phyloP scores from a whole-genome alignment of 2,888 invertebrate genomes.

The Steinernema carpocapsae region DNA sequence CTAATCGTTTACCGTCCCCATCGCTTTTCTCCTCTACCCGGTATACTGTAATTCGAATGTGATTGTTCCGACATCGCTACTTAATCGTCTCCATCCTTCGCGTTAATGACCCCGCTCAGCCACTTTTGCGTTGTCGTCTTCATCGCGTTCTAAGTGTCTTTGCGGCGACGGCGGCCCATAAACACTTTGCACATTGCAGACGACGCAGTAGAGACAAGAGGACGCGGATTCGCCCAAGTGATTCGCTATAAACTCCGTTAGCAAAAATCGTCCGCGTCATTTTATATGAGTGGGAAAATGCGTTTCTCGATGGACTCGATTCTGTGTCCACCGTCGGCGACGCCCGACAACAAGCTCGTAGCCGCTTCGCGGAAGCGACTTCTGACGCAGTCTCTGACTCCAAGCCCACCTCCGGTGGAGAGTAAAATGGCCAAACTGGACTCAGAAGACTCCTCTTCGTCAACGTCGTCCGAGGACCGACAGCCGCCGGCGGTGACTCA shows the following conservation, averaged over 20 bases:
- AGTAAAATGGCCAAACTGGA: conserved; percentile 8
- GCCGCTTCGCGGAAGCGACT: conserved; percentile 1
- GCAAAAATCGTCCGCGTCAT: neutral
- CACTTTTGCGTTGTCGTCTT: neutral
- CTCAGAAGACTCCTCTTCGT: neutral
- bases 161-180: neutral
- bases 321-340: conserved; percentile 23
- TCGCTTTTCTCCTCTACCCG: too few species aligned
- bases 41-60: too few species aligned
- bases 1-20: too few species aligned
- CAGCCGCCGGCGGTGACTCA: neutral
- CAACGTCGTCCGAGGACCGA: conserved; percentile 13
- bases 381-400: neutral
- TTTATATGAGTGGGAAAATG: conserved; percentile 32
- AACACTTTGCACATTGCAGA: conserved; percentile 29
- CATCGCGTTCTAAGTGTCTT: neutral
- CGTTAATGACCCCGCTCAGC: conserved; percentile 11
- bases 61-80: neutral
- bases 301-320: conserved; percentile 27
- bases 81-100: neutral
- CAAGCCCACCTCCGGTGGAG: neutral
- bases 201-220: too few species aligned
- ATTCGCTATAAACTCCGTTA: conserved; percentile 11
- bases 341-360: conserved; percentile 17
- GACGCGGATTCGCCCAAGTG: neutral